Evolutionary conservation across 2,797 vertebrate genomes (phyloP), one percentile per base, ranked within the genome.

Genomic region (Psittacula derbiana): DNA sequence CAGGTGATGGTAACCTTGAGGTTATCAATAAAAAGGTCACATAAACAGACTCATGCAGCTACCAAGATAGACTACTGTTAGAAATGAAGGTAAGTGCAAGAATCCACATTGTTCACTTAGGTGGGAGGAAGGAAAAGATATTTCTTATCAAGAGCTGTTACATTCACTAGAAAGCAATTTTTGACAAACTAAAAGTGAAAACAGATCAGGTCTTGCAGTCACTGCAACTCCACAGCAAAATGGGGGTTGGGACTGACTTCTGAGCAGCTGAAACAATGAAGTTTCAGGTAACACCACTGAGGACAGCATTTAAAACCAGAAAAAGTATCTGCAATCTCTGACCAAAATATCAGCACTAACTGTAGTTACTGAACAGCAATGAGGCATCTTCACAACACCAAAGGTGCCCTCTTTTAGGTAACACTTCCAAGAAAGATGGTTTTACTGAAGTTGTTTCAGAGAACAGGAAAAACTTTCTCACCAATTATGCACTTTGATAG

Each of bases 211-310:
- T 52, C 47, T 55, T 33, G n/a, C 23, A 81, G 38, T 33, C 21
- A 25, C 17, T 46, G 44, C 15, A 84, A 21, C 41, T 71, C 33
- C 49, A 15, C 9, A 57, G 23, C 52, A 67, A 78, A 86, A 90
- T 0, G 7, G 16, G 3, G 3, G 1, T 3, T 20, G 52, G 7
- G 6, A 17, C 4, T 11, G 3, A 50, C 5, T 8, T 43, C 33
- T 36, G 2, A 86, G 80, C 4, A 90, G 40, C 28, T 69, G 28
- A 74, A 90, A 44, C 24, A 8, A 20, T 10, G 3, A 91, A 24
- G 14, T 60, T 83, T 46, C 73, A 70, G 53, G 20, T 58, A 76
- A 38, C 16, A 27, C 4, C 3, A 4, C n/a, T 73, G 43, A 78
- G 65, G 7, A 27, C 11, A 13, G 40, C 15, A 30, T 43, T 71